phyloP scores from a whole-genome alignment of 2,888 invertebrate genomes.

The Hypena proboscidalis region DNA sequence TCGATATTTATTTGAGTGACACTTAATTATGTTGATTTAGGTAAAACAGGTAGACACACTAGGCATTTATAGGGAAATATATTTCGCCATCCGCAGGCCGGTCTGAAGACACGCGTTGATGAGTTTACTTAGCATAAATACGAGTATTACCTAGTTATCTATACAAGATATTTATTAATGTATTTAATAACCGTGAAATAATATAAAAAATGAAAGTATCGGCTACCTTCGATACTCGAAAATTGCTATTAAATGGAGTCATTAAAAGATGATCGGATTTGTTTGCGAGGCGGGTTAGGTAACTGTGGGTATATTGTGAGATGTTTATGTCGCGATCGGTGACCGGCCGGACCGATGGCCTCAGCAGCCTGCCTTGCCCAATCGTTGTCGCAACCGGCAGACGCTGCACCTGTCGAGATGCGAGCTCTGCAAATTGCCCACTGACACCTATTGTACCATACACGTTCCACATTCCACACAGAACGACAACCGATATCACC shows the following conservation, averaged over 20 bases:
- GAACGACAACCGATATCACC: constrained; percentile 23
- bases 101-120: constrained; percentile 57
- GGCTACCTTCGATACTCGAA: constrained; percentile 46
- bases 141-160: constrained; percentile 55
- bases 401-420: constrained; percentile 80
- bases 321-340: constrained; percentile 76
- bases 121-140: constrained; percentile 53
- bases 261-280: constrained; percentile 72
- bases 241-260: constrained; percentile 58
- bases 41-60: constrained; percentile 44
- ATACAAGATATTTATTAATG: constrained; percentile 43
- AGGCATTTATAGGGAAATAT: constrained; percentile 54
- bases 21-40: constrained; percentile 33
- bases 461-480: constrained; percentile 48
- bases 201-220: constrained; percentile 36
- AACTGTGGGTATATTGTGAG: constrained; percentile 72
- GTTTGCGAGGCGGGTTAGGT: constrained; percentile 73
- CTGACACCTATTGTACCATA: constrained; percentile 58
- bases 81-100: constrained; percentile 59
- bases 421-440: constrained; percentile 71
- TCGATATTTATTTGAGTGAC: constrained; percentile 15
- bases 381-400: constrained; percentile 80
- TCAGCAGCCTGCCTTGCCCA: constrained; percentile 76
- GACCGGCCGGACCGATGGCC: constrained; percentile 73
- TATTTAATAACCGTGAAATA: constrained; percentile 39